Base-by-base conservation (phyloP, 2,888 invertebrate species). In the Mythimna albipuncta region DNA sequence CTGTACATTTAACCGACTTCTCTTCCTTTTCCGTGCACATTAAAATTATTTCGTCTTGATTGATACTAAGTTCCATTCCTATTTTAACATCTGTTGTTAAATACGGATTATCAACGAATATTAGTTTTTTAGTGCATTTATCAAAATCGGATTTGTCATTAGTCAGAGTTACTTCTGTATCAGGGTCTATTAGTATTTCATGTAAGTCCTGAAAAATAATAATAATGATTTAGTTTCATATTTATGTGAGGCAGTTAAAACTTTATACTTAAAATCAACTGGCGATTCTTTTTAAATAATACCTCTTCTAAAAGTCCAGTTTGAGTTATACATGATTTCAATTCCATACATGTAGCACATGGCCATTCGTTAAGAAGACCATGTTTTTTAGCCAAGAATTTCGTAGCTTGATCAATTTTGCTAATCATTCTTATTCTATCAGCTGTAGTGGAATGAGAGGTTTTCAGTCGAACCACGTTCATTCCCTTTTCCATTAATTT, bases 251-350 rank as follows among this genome's bases (percentile, higher is more conserved):
- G 1, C 13, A n/a, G 7, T 13, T 44, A 2, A 9, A 35, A 32
- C 6, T 26, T 32, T 35, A n/a, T n/a, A 9, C 9, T 1, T 4
- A 26, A 64, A 75, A 41, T 26, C 11, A 38, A 55, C 11, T 21
- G 10, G 19, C 9, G 26, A 2, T 35, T 38, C 19, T 55, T 50
- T 6, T n/a, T 38, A 57, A 58, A 41, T 73, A 64, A 11, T 75
- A 91, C 92, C 80, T 85, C 75, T 83, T 89, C 84, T 21, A 93
- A 66, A 21, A 92, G 68, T 0, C 93, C 99, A 63, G 98, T 98
- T 87, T 98, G 97, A 81, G 99, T 98, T 92, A 98, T 98, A 4
- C 98, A 98, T 6, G 98, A 98, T 89, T 98, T 98, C 0, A 99
- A 97, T 88, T 99, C 98, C 64, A 98, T 93, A 69, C 98, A 98